Base-by-base conservation (phyloP, 2,113 vertebrate genomes). In the Tauraco erythrolophus region DNA sequence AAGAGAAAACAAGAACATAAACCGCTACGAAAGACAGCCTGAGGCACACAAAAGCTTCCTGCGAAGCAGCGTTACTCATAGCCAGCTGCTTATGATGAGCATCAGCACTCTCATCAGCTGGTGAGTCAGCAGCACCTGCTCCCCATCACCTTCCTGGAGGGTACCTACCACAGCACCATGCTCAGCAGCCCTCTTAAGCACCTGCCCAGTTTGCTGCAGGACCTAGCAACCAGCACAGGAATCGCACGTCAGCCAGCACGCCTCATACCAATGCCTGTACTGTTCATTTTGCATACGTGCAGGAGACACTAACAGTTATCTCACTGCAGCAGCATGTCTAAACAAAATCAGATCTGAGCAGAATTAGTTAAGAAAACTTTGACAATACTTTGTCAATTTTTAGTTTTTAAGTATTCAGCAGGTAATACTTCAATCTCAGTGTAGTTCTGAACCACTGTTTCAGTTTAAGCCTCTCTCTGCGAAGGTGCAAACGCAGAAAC, bases 71-170 rank as follows among this genome's bases (percentile, higher is more conserved):
- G 13, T 94, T 95, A 89, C 88, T 97, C 89, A 91, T 7, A 97
- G 91, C 60, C 96, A 93, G 97, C 89, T 96, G 96, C 91, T 89
- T 27, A 28, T 9, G 50, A 60, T 77, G 72, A 92, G 91, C 94
- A 94, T 88, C 94, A 87, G 65, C 89, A 57, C 70, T 60, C 87
- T 68, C 83, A 41, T 75, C 46, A 7, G 71, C 84, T 57, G 4
- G 10, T 96, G 92, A 96, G 85, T 94, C 96, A 92, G 95, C 92
- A 92, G 91, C 95, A 97, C 94, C 97, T 97, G 95, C 85, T 97
- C 94, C 88, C 76, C 76, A 54, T 69, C 92, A 41, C 92, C 92
- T 97, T 94, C 83, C 76, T 61, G 84, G 48, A 95, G 89, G 58
- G 72, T 51, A 92, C 5, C 0, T 5, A 53, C 41, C 65, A 10